These are phyloP conservation scores for Listronotus bonariensis DNA, from an alignment of 1,140 invertebrate genomes.

Conservation along the genomic window DNA sequence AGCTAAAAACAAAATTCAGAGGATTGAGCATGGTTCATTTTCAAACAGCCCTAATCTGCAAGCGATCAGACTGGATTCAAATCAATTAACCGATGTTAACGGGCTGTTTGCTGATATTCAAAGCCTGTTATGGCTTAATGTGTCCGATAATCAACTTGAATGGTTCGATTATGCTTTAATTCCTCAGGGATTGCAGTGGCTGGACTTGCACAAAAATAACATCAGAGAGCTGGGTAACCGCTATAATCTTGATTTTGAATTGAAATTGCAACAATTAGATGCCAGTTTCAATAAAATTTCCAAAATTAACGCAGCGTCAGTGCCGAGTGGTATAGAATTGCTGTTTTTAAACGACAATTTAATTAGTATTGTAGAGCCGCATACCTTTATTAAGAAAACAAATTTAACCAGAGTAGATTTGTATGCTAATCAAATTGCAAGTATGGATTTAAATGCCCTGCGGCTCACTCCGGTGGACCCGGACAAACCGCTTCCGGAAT, in stretches of 20 bases:
- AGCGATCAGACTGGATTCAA: constrained; percentile 84
- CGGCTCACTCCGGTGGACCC: constrained; percentile 72
- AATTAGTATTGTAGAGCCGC: constrained; percentile 76
- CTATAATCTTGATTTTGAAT: constrained; percentile 69
- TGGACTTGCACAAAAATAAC: constrained; percentile 89
- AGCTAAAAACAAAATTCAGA: constrained; percentile 80
- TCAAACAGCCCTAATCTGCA: constrained; percentile 78
- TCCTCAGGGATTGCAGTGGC: constrained; percentile 80
- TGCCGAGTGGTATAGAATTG: constrained; percentile 78
- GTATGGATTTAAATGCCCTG: constrained; percentile 80
- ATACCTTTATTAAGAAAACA: constrained; percentile 81
- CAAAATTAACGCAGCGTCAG: constrained; percentile 68
- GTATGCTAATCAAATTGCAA: constrained; percentile 82
- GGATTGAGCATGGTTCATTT: constrained; percentile 82
- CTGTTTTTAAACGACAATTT: constrained; percentile 83
- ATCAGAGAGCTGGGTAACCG: constrained; percentile 81
- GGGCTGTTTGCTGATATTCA: constrained; percentile 82
- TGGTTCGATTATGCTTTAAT: constrained; percentile 90
- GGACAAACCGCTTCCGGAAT: constrained; percentile 74
- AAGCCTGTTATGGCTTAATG: constrained; percentile 85
- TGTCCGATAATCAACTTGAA: constrained; percentile 87
- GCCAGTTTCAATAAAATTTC: constrained; percentile 81
- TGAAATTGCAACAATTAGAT: constrained; percentile 77
- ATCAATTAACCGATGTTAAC: constrained; percentile 82
- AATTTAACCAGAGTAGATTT: constrained; percentile 84